Base-by-base conservation (phyloP, 2,113 vertebrate genomes). In the Pachyramphus minor region DNA sequence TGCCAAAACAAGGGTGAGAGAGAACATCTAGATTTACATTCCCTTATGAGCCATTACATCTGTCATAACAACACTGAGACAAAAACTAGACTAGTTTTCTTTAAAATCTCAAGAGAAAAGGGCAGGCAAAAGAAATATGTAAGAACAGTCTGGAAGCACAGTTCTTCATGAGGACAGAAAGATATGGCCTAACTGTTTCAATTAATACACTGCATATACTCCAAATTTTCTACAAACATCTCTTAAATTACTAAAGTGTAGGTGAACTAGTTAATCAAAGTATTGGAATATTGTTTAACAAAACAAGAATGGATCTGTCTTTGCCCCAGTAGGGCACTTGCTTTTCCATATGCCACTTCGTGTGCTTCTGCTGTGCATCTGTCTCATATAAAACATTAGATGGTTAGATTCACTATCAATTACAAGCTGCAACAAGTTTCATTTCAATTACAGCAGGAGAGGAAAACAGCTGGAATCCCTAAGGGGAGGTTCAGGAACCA, bases 381-480 rank as follows among this genome's bases (percentile, higher is more conserved):
- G 97, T 97, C 97, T 97, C 96, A 72, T 74, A 97, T 96, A 97
- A 98, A 97, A 97, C 92, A 97, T 98, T 98, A 98, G 97, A 97
- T 97, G 79, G 95, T 96, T 98, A 96, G 95, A 97, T 97, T 98
- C 95, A 94, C 96, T 98, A 98, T 98, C 98, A 98, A 90, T 98
- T 98, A 98, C 95, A 96, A 97, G 82, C 94, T 96, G 96, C 94
- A 98, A 98, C 96, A 98, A 98, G 97, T 98, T 94, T 97, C 95
- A 98, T 98, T 98, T 98, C 97, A 98, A 98, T 98, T 98, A 98
- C 93, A 97, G 93, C 79, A 97, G 95, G 96, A 97, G 95, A 97
- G 76, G 62, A 95, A 98, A 98, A 98, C 98, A 98, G 97, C 97
- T 98, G 98, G 96, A 92, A 97, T 97, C 92, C 97, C 97, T 95